These are phyloP conservation scores for Drosophila robusta DNA, from an alignment of 2,888 invertebrate genomes.

Conservation along the genomic window DNA sequence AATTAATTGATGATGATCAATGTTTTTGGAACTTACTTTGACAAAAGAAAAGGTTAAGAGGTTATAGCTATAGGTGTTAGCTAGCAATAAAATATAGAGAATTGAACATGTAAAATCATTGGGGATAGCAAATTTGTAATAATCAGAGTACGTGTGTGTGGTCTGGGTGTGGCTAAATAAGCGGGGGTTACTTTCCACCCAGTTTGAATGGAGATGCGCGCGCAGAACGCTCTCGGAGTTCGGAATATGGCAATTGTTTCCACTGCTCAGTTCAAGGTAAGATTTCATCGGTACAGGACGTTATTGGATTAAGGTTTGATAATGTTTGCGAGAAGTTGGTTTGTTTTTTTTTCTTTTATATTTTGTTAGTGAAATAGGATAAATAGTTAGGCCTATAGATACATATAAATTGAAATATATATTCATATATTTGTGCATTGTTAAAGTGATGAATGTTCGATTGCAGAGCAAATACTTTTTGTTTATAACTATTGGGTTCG, in stretches of 20 bases:
- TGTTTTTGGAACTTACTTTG: too few species aligned
- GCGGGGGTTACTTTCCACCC: constrained; percentile 35
- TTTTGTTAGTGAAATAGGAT: too few species aligned
- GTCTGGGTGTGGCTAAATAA: constrained; percentile 60
- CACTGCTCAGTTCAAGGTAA: constrained; percentile 60
- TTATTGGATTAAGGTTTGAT: constrained; percentile 48
- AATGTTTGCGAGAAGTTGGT: constrained; percentile 18
- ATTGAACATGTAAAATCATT: not conserved
- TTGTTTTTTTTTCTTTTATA: not conserved
- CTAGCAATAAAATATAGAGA: not conserved
- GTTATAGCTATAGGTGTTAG: too few species aligned
- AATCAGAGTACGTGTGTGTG: constrained; percentile 27
- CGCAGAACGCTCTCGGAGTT: constrained; percentile 36
- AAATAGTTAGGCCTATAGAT: not conserved
- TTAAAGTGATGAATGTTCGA: not conserved
- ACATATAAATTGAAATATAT: not conserved
- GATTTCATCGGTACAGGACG: constrained; percentile 63
- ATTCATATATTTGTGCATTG: too few species aligned
- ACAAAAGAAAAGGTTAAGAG: too few species aligned
- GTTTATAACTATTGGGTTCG: not conserved
- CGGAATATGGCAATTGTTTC: constrained; percentile 34
- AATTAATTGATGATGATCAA: too few species aligned
- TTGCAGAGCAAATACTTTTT: not conserved
- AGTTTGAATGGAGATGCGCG: constrained; percentile 39
- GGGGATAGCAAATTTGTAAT: not conserved